Conservation (phyloP, 2,888 invertebrate species). For the Drosophila nr. perissopoda region DNA sequence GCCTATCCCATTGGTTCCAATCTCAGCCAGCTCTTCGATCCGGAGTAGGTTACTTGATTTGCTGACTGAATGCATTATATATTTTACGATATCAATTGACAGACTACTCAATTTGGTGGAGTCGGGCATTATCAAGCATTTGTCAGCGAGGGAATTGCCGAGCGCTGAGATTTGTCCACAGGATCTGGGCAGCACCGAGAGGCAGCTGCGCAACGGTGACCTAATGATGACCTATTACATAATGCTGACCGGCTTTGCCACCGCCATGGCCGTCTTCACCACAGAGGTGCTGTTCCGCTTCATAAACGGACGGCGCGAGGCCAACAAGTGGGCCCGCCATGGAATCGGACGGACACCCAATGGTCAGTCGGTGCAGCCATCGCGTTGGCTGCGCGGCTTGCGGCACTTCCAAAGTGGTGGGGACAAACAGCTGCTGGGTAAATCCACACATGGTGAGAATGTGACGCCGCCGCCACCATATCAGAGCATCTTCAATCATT, state of each 20-base stretch:
- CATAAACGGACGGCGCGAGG: conserved; percentile 73
- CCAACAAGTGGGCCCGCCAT: conserved; percentile 73
- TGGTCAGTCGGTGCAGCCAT: conserved; percentile 69
- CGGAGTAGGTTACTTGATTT: conserved; percentile 87
- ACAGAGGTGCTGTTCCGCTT: conserved; percentile 87
- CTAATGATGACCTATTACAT: conserved; percentile 92
- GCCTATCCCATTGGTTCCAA: conserved; percentile 89
- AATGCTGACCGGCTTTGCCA: conserved; percentile 89
- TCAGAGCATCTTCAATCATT: conserved; percentile 85
- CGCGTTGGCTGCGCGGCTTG: conserved; percentile 69
- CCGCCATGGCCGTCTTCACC: conserved; percentile 88
- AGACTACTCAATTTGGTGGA: conserved; percentile 90
- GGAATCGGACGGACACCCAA: conserved; percentile 79
- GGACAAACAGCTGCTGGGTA: conserved; percentile 55
- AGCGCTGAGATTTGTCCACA: conserved; percentile 92
- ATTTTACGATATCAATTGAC: conserved; percentile 56
- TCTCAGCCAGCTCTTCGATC: conserved; percentile 88
- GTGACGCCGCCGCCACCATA: conserved; percentile 88
- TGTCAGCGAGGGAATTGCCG: conserved; percentile 88
- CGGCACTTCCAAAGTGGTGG: conserved; percentile 48
- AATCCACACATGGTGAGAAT: conserved; percentile 61
- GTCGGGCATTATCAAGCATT: conserved; percentile 90
- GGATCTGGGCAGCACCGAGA: conserved; percentile 92
- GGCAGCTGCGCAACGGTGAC: conserved; percentile 91
- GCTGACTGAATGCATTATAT: not conserved